Evolutionary conservation across 2,113 vertebrate genomes (phyloP).

Genomic region (Bubo blakistoni): DNA sequence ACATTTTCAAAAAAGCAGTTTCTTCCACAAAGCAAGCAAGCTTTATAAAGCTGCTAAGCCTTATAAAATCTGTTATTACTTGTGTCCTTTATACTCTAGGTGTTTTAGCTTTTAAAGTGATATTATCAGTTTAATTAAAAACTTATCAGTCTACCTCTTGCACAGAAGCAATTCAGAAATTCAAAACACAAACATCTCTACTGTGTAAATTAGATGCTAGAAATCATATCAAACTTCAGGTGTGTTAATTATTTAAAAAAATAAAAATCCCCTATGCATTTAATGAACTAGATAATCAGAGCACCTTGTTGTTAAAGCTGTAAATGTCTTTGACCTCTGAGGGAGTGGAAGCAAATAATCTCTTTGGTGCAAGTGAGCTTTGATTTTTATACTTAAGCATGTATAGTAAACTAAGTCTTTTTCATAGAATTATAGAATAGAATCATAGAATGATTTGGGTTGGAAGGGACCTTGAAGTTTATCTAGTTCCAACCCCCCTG

Average conservation of each 20-base stretch:
- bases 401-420: neutral
- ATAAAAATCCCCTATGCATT: neutral
- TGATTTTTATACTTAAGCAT: neutral
- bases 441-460: no score
- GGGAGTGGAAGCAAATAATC: neutral
- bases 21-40: conserved; percentile 57
- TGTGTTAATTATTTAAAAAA: neutral
- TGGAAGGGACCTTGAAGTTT: no score
- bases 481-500: no score
- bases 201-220: conserved; percentile 52
- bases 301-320: neutral
- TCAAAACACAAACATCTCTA: conserved; percentile 26
- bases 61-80: conserved; percentile 70
- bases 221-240: conserved; percentile 25
- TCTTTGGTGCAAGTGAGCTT: neutral
- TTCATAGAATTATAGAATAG: neutral
- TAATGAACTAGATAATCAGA: conserved; percentile 19
- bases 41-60: conserved; percentile 63
- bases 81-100: conserved; percentile 63
- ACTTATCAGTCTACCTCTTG: conserved; percentile 53
- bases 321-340: conserved; percentile 8
- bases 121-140: conserved; percentile 80
- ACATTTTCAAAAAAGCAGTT: conserved; percentile 65
- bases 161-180: conserved; percentile 51
- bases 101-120: conserved; percentile 73